A percentile compares a stretch with the other conserved stretches of the same genome.
phyloP scores from a whole-genome alignment of 2,113 vertebrate genomes.

The Chamaetylas fuelleborni region DNA sequence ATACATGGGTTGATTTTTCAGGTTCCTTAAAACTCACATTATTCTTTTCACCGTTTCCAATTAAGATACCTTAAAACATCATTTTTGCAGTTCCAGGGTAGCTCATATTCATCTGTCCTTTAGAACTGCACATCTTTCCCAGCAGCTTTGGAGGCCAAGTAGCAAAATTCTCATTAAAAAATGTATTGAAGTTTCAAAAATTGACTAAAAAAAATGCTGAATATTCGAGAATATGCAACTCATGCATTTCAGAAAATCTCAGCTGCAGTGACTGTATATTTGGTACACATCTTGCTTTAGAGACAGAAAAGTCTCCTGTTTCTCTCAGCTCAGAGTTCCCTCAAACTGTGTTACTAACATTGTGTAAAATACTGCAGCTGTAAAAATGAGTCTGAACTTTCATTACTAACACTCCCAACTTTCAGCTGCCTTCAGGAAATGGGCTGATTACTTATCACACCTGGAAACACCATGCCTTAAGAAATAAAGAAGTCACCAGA shows the following conservation, averaged over 20 bases:
- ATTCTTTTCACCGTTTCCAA: neutral
- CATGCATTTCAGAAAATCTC: neutral
- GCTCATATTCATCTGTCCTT: neutral
- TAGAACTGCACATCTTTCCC: neutral
- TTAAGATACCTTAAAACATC: neutral
- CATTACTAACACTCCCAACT: neutral
- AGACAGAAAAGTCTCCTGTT: neutral
- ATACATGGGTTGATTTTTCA: neutral
- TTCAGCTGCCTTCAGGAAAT: neutral
- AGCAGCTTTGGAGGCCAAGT: neutral
- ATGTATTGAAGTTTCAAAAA: neutral
- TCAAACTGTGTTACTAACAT: neutral
- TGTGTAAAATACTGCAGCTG: neutral
- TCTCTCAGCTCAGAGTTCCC: neutral
- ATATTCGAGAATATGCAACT: neutral
- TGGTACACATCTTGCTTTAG: neutral
- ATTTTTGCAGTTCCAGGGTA: neutral
- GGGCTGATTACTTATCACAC: neutral
- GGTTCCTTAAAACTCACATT: neutral
- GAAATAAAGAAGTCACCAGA: neutral
- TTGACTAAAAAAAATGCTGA: neutral
- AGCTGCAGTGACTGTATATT: neutral
- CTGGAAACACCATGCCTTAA: neutral
- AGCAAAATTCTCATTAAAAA: neutral
- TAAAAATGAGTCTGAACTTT: neutral